These are phyloP conservation scores for Simalia tracyae DNA, from an alignment of 2,797 vertebrate genomes.

Conservation along the genomic window DNA sequence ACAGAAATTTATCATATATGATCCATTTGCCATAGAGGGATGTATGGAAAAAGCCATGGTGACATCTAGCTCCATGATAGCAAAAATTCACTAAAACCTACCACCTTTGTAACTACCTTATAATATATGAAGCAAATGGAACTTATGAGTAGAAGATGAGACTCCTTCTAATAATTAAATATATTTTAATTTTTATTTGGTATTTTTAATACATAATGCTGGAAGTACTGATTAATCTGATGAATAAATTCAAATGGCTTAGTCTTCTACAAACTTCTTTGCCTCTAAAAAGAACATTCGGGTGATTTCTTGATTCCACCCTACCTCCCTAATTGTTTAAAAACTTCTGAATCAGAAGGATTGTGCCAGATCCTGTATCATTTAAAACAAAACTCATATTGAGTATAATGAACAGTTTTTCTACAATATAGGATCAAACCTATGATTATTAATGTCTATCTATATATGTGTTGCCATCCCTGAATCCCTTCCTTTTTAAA, in stretches of 20 bases:
- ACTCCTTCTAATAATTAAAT: not conserved
- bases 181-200: not conserved
- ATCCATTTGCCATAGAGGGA: not conserved
- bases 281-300: not conserved
- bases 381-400: slow-evolving; percentile 17
- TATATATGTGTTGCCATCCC: not conserved
- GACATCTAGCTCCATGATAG: not conserved
- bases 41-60: not conserved
- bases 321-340: not conserved
- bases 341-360: slow-evolving; percentile 3
- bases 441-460: not conserved
- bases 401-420: not conserved
- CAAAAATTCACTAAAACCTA: not conserved
- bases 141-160: not conserved
- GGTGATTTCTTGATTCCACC: not conserved
- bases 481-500: slow-evolving; percentile 6
- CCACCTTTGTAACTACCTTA: not conserved
- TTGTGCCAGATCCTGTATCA: not conserved
- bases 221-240: not conserved
- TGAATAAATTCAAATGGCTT: not conserved
- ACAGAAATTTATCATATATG: not conserved
- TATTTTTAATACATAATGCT: not conserved
- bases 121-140: not conserved
- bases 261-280: not conserved
- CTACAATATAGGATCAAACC: slow-evolving; percentile 2